Evolutionary conservation across 2,113 vertebrate genomes (phyloP), one percentile per base, ranked within the genome.

Genomic region (Muntiacus reevesi): DNA sequence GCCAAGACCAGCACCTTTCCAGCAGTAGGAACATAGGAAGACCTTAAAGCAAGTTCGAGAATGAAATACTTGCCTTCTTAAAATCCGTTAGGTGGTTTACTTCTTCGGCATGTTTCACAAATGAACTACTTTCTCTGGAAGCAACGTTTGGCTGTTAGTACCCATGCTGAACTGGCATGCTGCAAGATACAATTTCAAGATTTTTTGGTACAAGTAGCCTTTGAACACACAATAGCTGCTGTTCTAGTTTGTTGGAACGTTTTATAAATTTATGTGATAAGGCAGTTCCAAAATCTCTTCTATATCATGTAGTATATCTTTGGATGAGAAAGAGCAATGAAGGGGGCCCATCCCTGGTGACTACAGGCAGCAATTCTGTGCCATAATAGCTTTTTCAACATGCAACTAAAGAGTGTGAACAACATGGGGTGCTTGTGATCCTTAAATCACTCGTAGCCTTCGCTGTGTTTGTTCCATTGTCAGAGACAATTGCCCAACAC

Each of bases 271-370:
- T 23, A 57, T 23, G 79, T 0, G 15, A 90, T 81, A 76, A 94
- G 85, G 47, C 81, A 13, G 74, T 59, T 92, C n/a, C 93, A 87
- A 78, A 94, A 40, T 54, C 64, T 90, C 67, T 74, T 86, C 64
- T 54, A 11, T 59, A 91, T 89, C 81, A 21, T 76, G 59, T 43
- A 43, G 74, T 97, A 97, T 94, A 87, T 95, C 94, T 95, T 84
- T 54, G 55, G 89, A 79, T 64, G 76, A 79, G 55, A 47, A 86
- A 57, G 52, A 87, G 74, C 3, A 30, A 96, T 62, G 92, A 30
- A 93, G 81, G 54, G 36, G 33, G 33, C 40, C 40, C 25, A 14
- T 83, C 45, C 23, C 52, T 89, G 36, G 23, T 30, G 74, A 55
- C 90, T 62, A 27, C 27, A 36, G 52, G 57, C 62, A 79, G 55